phyloP scores from a whole-genome alignment of 35 echinoderm and acorn worm species.

The Strongylocentrotus purpuratus region DNA sequence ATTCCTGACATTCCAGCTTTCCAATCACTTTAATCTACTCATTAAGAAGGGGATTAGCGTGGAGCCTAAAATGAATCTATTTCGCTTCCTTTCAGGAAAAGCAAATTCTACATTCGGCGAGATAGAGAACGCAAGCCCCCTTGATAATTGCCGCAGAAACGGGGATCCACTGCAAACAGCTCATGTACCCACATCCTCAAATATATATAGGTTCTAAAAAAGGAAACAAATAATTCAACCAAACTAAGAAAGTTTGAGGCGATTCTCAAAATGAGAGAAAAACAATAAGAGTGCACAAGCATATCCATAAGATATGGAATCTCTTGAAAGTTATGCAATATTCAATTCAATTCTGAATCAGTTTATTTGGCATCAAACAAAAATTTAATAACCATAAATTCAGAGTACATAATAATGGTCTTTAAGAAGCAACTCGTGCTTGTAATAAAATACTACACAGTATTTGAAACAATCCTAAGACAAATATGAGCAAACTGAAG shows the following conservation, averaged over 20 bases:
- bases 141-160: background rate
- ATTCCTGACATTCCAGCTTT: background rate
- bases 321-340: no score
- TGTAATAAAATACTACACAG: no score
- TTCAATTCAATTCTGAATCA: no score
- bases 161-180: background rate
- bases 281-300: no score
- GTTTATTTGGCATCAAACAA: no score
- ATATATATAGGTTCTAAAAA: background rate
- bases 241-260: background rate
- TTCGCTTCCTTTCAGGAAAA: background rate
- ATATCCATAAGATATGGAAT: no score
- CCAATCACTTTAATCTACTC: background rate
- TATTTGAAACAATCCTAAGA: no score
- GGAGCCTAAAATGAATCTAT: background rate
- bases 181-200: background rate
- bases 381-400: no score
- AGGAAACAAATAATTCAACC: background rate
- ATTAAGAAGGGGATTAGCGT: conserved; percentile 3
- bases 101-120: conserved; percentile 10
- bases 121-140: background rate
- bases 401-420: no score
- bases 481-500: no score
- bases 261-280: background rate
- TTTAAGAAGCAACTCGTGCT: no score